Evolutionary conservation across 2,113 vertebrate species (phyloP), one percentile per base, ranked within the genome.

Genomic region (Urocynchramus pylzowi): DNA sequence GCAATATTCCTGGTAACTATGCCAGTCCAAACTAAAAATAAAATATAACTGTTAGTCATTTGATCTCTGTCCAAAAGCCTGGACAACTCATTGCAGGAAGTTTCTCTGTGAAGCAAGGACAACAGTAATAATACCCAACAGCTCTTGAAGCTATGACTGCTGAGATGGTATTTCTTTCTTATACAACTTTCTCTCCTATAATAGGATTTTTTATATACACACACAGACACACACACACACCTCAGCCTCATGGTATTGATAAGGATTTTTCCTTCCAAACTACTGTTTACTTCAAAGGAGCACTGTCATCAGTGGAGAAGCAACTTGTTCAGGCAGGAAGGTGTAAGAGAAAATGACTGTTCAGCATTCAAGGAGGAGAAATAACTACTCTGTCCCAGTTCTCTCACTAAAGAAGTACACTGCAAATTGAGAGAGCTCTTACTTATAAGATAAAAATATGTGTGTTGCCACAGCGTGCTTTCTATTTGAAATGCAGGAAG

Each of bases 11-110:
- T 84, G 41, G 41, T 70, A 87, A 81, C 80, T 82, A 22, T 57
- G 86, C 78, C 93, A 92, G 64, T 35, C 56, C 82, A 87, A 90
- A 87, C 89, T 94, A 96, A 92, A 93, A 94, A 90, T 92, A 96
- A 83, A 84, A 67, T 11, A 7, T 44, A 91, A 87, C n/a, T 65
- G 41, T 93, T 86, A 83, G 50, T 61, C 71, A 88, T 35, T 61
- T 10, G 15, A 93, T 52, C 18, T 33, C 39, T 49, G 52, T 57
- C 85, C 73, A 86, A 84, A 78, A 90, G 35, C 44, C 47, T 65
- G 83, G 80, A 52, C 76, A 96, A 89, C 27, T 75, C 68, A 84
- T 22, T 60, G 80, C 60, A 87, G 76, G 49, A 93, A 81, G 37
- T 35, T 75, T 49, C 44, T 69, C 73, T 68, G 64, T 90, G 82